Percentiles rank a stretch among this genome's conserved stretches.
Evolutionary conservation across 2,113 vertebrate genomes (phyloP).

Genomic region (Arvicanthis niloticus): DNA sequence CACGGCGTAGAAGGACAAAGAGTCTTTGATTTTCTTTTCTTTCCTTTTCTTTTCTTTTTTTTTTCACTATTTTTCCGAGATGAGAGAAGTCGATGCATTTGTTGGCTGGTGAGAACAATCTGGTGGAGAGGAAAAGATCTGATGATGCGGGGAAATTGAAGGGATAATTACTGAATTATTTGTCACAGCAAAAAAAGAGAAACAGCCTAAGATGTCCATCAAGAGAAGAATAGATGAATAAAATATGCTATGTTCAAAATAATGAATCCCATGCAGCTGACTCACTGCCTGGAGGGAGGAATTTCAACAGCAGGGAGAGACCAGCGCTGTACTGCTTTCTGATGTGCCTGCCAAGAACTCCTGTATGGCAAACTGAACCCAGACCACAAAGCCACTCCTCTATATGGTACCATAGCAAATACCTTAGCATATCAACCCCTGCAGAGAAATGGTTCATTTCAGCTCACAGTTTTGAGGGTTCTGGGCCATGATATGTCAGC

Average conservation of each 20-base stretch:
- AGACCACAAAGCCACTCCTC: not conserved
- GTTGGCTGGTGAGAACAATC: slow-evolving; percentile 29
- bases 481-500: not conserved
- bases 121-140: slow-evolving; percentile 17
- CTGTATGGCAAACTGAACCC: not conserved
- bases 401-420: not conserved
- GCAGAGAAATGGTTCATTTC: not conserved
- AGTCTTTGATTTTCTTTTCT: not conserved
- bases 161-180: slow-evolving; percentile 62
- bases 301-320: not conserved
- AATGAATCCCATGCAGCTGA: slow-evolving; percentile 38
- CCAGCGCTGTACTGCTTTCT: not conserved
- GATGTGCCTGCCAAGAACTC: not conserved
- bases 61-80: not conserved
- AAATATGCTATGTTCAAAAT: slow-evolving; percentile 58
- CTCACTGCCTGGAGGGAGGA: slow-evolving; percentile 26
- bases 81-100: slow-evolving; percentile 43
- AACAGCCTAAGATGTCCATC: slow-evolving; percentile 65
- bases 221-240: slow-evolving; percentile 67
- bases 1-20: not conserved
- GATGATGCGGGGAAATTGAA: slow-evolving; percentile 41
- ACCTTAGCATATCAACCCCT: not conserved
- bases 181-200: slow-evolving; percentile 70
- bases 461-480: not conserved
- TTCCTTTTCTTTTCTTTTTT: not conserved